Evolutionary conservation across 2,797 vertebrate genomes (phyloP), one percentile per base, ranked within the genome.

Genomic region (Spinibarbus caldwelli): DNA sequence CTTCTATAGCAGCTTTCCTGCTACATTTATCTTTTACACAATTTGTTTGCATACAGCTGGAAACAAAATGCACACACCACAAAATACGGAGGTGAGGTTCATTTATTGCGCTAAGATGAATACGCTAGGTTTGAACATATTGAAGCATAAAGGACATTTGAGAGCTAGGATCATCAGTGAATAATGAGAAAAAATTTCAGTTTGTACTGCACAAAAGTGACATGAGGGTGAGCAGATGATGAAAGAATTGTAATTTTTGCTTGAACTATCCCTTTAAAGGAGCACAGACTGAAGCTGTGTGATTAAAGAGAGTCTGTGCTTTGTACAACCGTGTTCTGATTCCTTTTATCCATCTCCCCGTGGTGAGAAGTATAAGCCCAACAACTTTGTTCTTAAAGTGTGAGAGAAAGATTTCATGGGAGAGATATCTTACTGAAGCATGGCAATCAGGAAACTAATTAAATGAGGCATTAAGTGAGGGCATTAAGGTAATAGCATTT

Each of bases 401-500:
- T n/a, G 67, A 49, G 36, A 49, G 52, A 38, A 38, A 85, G 41
- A 38, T 70, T 47, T 67, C 72, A 75, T 10, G 62, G 29, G 70
- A 80, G 78, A 59, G 64, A 77, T 67, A 77, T 80, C 76, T 84
- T 47, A 85, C 49, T 87, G 80, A 38, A 88, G 76, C 81, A 45
- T 64, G 36, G 77, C 88, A 86, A 86, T 92, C 89, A 90, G 85
- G 78, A 67, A 1, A 76, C 85, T 91, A 92, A 94, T 93, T 92
- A 91, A 92, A 92, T 52, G 82, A 87, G 86, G 77, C 77, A 79
- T 82, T 88, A 88, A 83, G 83, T 92, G 88, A 89, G 91, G 88
- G 89, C 89, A 79, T 92, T 93, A 91, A 91, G 93, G 91, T 90
- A 83, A 87, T 91, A 89, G 88, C 90, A 91, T 92, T 93, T 91